These are phyloP conservation scores for Drosophila tropicalis DNA, from an alignment of 1,140 invertebrate species.

Conservation along the genomic window DNA sequence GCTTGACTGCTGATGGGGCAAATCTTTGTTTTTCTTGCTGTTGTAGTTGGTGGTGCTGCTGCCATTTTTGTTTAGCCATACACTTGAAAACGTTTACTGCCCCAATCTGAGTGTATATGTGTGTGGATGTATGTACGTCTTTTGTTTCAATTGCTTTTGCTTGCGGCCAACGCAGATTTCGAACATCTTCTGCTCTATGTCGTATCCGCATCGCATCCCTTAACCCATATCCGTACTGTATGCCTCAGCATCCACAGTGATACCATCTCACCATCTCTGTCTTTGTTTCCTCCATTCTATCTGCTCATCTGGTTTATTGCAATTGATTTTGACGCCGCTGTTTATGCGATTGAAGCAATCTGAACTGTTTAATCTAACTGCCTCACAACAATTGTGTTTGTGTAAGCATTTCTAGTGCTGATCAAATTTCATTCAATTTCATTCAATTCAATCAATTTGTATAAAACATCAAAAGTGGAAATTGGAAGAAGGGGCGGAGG, in stretches of 20 bases:
- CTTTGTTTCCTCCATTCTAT: background rate
- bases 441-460: constrained; percentile 8
- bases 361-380: constrained; percentile 62
- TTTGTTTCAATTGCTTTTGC: constrained; percentile 75
- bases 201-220: constrained; percentile 28
- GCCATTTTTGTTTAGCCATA: constrained; percentile 76
- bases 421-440: constrained; percentile 6
- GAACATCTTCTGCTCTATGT: background rate
- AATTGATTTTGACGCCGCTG: constrained; percentile 78
- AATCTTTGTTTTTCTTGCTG: constrained; percentile 14
- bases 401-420: constrained; percentile 5
- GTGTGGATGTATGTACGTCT: constrained; percentile 53
- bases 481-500: background rate
- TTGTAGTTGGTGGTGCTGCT: constrained; percentile 28
- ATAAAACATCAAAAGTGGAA: background rate
- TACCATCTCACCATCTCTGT: constrained; percentile 17
- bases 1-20: constrained; percentile 67
- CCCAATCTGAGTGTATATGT: constrained; percentile 24
- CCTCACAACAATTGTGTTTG: constrained; percentile 39
- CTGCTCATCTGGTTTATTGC: constrained; percentile 67
- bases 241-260: constrained; percentile 6
- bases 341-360: constrained; percentile 73
- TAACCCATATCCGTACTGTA: background rate
- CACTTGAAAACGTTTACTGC: constrained; percentile 61
- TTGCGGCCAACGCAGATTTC: constrained; percentile 67